phyloP scores from a whole-genome alignment of 2,888 invertebrate genomes.

The Villa cingulata region DNA sequence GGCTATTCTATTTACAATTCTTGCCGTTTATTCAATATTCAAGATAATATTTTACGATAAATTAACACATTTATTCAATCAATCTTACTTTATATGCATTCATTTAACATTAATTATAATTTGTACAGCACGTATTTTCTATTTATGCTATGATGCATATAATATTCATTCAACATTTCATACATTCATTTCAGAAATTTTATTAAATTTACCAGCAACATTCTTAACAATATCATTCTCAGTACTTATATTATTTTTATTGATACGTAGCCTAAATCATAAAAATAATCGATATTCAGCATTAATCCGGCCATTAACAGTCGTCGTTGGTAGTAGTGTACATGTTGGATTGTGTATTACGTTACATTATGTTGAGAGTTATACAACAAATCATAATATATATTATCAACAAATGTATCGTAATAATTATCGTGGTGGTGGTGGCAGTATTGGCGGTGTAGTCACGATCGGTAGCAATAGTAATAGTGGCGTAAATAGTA shows the following conservation, averaged over 20 bases:
- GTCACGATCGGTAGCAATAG: not conserved
- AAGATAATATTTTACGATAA: slow-evolving; percentile 77
- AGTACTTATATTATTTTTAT: slow-evolving; percentile 69
- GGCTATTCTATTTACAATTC: slow-evolving; percentile 68
- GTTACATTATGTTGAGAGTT: slow-evolving; percentile 62
- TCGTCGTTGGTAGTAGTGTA: slow-evolving; percentile 62
- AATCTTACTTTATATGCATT: slow-evolving; percentile 75
- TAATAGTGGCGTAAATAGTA: slow-evolving; percentile 8
- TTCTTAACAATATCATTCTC: slow-evolving; percentile 82
- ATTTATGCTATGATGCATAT: slow-evolving; percentile 83
- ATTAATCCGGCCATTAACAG: slow-evolving; percentile 62
- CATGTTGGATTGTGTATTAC: slow-evolving; percentile 70
- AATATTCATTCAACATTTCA: slow-evolving; percentile 73
- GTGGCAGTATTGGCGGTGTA: not conserved
- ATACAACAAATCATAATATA: slow-evolving; percentile 28
- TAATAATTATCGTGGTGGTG: not conserved
- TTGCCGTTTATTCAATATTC: slow-evolving; percentile 73
- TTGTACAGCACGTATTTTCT: slow-evolving; percentile 70
- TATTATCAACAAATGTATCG: slow-evolving; percentile 17
- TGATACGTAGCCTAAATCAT: slow-evolving; percentile 64
- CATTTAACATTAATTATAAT: slow-evolving; percentile 71
- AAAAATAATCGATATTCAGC: slow-evolving; percentile 55
- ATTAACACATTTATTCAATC: slow-evolving; percentile 72
- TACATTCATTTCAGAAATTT: slow-evolving; percentile 61
- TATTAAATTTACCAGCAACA: slow-evolving; percentile 75